A percentile compares a stretch with the other conserved stretches of the same genome.
Evolutionary conservation across 2,797 vertebrate species (phyloP).

Genomic region (Discoglossus pictus): DNA sequence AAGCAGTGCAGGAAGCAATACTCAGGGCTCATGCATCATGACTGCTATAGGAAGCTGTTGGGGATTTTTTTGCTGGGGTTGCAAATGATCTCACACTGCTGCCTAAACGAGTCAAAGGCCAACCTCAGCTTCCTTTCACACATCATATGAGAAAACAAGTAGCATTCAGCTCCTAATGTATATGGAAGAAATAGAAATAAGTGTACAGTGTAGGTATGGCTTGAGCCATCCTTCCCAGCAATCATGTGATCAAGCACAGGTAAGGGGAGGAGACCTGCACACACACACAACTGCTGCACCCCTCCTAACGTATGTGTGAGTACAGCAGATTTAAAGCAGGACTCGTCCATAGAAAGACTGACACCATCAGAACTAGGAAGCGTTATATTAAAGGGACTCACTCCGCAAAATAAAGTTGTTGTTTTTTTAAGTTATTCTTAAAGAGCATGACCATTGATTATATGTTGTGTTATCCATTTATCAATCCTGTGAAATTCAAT

Average conservation of each 20-base stretch:
- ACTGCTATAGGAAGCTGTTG: not conserved
- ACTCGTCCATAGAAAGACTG: too few species aligned
- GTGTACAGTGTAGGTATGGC: not conserved
- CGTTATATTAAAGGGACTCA: too few species aligned
- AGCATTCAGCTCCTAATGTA: too few species aligned
- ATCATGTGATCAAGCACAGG: constrained; percentile 22
- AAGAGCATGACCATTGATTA: too few species aligned
- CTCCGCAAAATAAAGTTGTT: too few species aligned
- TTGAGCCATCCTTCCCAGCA: not conserved
- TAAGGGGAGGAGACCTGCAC: not conserved
- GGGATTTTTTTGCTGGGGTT: constrained; percentile 10
- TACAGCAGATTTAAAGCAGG: too few species aligned
- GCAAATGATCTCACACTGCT: constrained; percentile 8
- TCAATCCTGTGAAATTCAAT: too few species aligned
- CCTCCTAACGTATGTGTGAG: too few species aligned
- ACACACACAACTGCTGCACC: not conserved
- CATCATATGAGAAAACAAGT: too few species aligned
- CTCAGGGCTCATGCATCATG: constrained; percentile 5
- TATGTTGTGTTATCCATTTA: too few species aligned
- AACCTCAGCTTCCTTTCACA: constrained; percentile 16
- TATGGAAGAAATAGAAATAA: not conserved
- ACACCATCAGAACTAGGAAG: too few species aligned
- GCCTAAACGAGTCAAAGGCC: constrained; percentile 5
- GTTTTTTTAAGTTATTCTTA: too few species aligned
- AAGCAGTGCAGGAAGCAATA: constrained; percentile 5